These are phyloP conservation scores for Whitmania pigra DNA, from an alignment of 1,140 invertebrate genomes.

Conservation along the genomic window DNA sequence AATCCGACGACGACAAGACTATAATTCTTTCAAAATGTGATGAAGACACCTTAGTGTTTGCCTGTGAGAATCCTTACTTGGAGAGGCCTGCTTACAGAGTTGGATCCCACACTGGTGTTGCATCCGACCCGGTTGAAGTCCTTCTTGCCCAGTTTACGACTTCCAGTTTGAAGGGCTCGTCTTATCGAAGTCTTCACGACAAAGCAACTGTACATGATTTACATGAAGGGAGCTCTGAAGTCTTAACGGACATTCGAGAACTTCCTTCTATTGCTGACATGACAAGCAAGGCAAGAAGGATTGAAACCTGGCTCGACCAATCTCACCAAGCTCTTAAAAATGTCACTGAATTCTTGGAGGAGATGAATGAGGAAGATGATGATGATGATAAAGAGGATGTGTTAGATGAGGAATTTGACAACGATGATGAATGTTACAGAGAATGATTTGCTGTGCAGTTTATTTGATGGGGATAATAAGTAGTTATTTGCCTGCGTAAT, in stretches of 20 bases:
- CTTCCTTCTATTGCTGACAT: neutral
- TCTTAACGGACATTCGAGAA: neutral
- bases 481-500: too few species aligned
- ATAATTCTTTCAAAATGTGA: constrained; percentile 33
- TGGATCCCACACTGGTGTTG: constrained; percentile 30
- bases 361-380: neutral
- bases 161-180: constrained; percentile 20
- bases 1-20: constrained; percentile 28
- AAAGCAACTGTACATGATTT: neutral
- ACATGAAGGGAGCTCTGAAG: neutral
- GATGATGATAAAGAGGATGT: constrained; percentile 11
- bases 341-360: neutral
- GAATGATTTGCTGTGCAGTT: too few species aligned
- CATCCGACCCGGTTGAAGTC: constrained; percentile 23
- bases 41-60: neutral
- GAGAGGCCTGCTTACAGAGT: neutral
- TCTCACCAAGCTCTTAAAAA: constrained; percentile 16
- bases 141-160: constrained; percentile 23
- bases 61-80: neutral
- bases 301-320: constrained; percentile 26
- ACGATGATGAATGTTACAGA: neutral
- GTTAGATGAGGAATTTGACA: neutral
- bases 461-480: too few species aligned
- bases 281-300: constrained; percentile 21
- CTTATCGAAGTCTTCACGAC: neutral